Conservation (phyloP, 2,888 invertebrate genomes). For the Fragum sueziense region DNA sequence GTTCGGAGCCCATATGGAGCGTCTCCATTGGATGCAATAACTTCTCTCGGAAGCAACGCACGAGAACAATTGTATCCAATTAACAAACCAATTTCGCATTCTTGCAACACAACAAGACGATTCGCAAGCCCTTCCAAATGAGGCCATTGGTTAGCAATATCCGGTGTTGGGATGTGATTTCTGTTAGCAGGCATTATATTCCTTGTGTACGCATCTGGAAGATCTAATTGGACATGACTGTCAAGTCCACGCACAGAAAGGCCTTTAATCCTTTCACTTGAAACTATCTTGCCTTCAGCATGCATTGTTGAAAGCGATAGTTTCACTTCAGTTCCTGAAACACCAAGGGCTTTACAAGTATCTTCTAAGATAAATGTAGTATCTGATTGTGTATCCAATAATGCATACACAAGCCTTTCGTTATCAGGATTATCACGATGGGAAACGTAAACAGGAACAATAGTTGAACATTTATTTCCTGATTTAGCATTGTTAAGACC, state of each 20-base stretch:
- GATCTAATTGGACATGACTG: conserved; percentile 22
- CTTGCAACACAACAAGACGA: conserved; percentile 27
- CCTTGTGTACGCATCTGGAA: conserved; percentile 55
- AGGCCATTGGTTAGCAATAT: conserved; percentile 37
- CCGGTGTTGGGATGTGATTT: conserved; percentile 47
- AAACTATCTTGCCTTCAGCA: conserved; percentile 32
- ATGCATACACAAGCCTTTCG: conserved; percentile 59
- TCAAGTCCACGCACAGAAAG: conserved; percentile 45
- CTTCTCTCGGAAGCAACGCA: conserved; percentile 55
- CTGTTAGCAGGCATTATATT: conserved; percentile 53
- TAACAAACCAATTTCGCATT: conserved; percentile 47
- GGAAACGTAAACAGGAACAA: conserved; percentile 54
- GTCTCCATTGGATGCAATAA: conserved; percentile 38
- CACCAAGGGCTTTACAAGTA: conserved; percentile 35
- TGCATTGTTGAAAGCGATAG: conserved; percentile 54
- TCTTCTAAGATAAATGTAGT: conserved; percentile 53
- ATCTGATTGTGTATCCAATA: conserved; percentile 62
- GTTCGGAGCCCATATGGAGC: conserved; percentile 57
- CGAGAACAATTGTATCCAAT: conserved; percentile 61
- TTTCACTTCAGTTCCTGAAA: conserved; percentile 22
- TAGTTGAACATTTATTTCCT: conserved; percentile 19
- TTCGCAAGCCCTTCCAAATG: conserved; percentile 36
- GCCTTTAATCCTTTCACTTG: conserved; percentile 28
- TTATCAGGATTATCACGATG: conserved; percentile 39
- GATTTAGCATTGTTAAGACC: not conserved